These are phyloP conservation scores for Rhabdomys dilectus DNA, from an alignment of 2,113 vertebrate species.

Conservation along the genomic window DNA sequence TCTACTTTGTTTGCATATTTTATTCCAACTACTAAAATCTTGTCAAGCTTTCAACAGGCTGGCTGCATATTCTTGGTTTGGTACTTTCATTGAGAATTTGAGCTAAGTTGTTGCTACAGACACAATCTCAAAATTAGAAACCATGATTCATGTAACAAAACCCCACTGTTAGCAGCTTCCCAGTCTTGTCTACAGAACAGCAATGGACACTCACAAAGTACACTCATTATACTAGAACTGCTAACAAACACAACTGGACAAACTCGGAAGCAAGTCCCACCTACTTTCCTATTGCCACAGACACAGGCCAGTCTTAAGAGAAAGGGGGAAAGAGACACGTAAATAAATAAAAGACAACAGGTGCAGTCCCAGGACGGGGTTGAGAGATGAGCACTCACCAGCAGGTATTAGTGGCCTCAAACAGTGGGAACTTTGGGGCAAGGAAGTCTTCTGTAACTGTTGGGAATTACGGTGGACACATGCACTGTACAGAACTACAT, in stretches of 20 bases:
- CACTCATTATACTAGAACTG: background rate
- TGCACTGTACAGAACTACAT: background rate
- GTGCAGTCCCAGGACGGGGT: background rate
- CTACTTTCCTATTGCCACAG: background rate
- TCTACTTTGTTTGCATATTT: background rate
- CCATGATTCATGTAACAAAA: background rate
- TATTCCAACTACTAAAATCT: background rate
- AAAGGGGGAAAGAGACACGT: background rate
- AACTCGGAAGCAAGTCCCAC: background rate
- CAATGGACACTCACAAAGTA: background rate
- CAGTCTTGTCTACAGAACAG: background rate
- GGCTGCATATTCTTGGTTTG: background rate
- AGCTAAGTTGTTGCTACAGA: background rate
- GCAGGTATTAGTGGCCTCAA: background rate
- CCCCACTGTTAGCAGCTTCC: background rate
- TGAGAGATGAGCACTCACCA: background rate
- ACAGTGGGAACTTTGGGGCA: background rate
- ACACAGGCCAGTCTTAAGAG: background rate
- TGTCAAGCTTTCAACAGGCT: background rate
- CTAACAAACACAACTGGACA: background rate
- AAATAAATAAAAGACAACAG: background rate
- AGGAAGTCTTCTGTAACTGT: background rate
- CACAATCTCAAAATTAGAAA: conserved; percentile 35
- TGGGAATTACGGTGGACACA: background rate
- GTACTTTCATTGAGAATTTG: background rate